Base-by-base conservation (phyloP, 1,140 invertebrate species). In the Limonius californicus region DNA sequence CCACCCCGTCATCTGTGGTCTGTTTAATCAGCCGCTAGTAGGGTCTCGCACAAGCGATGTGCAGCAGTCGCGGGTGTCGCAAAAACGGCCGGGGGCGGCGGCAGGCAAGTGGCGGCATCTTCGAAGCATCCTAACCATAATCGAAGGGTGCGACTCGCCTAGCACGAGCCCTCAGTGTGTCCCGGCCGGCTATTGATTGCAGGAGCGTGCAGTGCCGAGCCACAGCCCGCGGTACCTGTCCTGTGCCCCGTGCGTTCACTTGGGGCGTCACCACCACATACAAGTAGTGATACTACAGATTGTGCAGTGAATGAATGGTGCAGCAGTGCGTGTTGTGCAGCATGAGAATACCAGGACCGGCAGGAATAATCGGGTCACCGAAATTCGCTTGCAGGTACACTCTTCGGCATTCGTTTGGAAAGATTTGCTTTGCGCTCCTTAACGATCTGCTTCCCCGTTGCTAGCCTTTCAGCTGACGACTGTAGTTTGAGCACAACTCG, bases 251-350 rank as follows among this genome's bases (percentile, higher is more conserved):
- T 60, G 59, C 18, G 18, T 60, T 60, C 45, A 60, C 43, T 60
- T 60, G 59, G 59, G 59, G 59, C 59, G 59, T 60, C 59, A 50
- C 59, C 59, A 50, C n/a, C 59, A 60, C 45, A 59, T 60, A 54
- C 47, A 50, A 60, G 47, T n/a, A n/a, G n/a, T 60, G 59, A 60
- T 18, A 54, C 23, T 54, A 30, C 6, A 54, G 23, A 60, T 47
- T 50, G 19, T 47, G 59, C 47, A 27, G 59, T 60, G 59, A 32
- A 15, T 32, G 27, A 54, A 47, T 50, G 45, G 45, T 50, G 9
- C 20, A 54, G 45, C 35, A 42, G 59, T 60, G 59, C 30, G 47
- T 53, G 47, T 54, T 45, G 59, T 59, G 45, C 47, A 42, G 47
- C 18, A 60, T 60, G 59, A 54, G 59, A 60, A 27, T 16, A 21